Evolutionary conservation across 1,140 invertebrate genomes (phyloP).

Genomic region (Lasaia peninsularis): DNA sequence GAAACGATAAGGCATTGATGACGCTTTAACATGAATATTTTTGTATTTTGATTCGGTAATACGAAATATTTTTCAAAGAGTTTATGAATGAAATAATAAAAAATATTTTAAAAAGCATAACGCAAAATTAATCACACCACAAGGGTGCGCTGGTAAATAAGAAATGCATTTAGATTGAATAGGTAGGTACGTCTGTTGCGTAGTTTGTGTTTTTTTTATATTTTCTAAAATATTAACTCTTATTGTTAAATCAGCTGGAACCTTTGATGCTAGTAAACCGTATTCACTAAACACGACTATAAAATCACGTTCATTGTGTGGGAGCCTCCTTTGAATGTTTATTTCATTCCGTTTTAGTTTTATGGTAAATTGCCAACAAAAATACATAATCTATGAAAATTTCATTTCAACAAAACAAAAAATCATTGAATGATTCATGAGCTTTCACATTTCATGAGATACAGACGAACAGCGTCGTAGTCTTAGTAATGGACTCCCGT

Average conservation of each 20-base stretch:
- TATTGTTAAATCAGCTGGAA: background rate
- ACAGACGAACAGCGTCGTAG: too few species aligned
- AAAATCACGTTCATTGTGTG: too few species aligned
- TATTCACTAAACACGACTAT: too few species aligned
- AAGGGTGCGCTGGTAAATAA: background rate
- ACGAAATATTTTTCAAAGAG: conserved; percentile 2
- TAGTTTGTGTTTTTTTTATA: background rate
- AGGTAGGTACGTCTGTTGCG: conserved; percentile 5
- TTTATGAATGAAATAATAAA: background rate
- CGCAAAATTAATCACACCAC: background rate
- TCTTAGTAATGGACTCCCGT: too few species aligned
- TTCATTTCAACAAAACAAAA: too few species aligned
- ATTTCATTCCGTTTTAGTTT: too few species aligned
- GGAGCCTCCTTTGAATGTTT: too few species aligned
- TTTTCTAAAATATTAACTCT: background rate
- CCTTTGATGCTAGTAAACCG: too few species aligned
- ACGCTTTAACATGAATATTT: conserved; percentile 12
- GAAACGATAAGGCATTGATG: background rate
- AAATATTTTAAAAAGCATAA: background rate
- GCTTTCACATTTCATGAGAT: too few species aligned
- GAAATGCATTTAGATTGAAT: conserved; percentile 5
- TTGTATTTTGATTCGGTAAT: conserved; percentile 2
- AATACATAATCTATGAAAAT: too few species aligned
- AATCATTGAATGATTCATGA: too few species aligned
- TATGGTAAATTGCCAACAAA: too few species aligned